Conservation (phyloP, 1,140 invertebrate species). For the Panonychus citri region DNA sequence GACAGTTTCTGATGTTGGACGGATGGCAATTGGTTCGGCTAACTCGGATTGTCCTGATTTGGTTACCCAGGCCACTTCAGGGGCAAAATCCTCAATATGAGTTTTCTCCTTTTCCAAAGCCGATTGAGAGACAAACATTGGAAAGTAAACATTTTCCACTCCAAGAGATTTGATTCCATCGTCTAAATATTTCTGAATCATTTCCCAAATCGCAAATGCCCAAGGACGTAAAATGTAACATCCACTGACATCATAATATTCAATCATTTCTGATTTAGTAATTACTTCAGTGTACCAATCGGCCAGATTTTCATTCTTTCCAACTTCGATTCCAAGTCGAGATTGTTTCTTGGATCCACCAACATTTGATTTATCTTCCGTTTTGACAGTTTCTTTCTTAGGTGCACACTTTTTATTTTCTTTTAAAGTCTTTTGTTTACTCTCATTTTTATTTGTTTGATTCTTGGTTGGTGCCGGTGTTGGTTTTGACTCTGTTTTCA, state of each 20-base stretch:
- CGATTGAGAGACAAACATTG: conserved; percentile 78
- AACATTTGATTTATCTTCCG: background rate
- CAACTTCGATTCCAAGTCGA: conserved; percentile 70
- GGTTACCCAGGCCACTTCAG: conserved; percentile 97
- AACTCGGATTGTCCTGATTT: conserved; percentile 79
- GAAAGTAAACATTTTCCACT: conserved; percentile 93
- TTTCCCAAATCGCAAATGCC: conserved; percentile 91
- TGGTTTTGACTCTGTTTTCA: too few species aligned
- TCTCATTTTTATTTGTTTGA: too few species aligned
- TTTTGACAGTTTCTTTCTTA: background rate
- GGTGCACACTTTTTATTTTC: too few species aligned
- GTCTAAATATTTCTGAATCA: conserved; percentile 71
- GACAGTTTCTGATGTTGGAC: conserved; percentile 95
- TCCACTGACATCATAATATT: conserved; percentile 97
- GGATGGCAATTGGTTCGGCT: conserved; percentile 90
- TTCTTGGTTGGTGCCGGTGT: too few species aligned
- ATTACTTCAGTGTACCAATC: conserved; percentile 99
- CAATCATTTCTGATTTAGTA: conserved; percentile 92
- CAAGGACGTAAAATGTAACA: conserved; percentile 94
- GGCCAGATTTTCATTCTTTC: conserved; percentile 71
- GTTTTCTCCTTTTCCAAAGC: conserved; percentile 84
- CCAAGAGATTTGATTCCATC: conserved; percentile 68
- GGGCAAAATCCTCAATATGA: conserved; percentile 94
- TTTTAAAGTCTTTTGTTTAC: too few species aligned
- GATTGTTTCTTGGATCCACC: conserved; percentile 54